Evolutionary conservation across 2,888 invertebrate genomes (phyloP).

Genomic region (Scaptomyza cyrtandrae): DNA sequence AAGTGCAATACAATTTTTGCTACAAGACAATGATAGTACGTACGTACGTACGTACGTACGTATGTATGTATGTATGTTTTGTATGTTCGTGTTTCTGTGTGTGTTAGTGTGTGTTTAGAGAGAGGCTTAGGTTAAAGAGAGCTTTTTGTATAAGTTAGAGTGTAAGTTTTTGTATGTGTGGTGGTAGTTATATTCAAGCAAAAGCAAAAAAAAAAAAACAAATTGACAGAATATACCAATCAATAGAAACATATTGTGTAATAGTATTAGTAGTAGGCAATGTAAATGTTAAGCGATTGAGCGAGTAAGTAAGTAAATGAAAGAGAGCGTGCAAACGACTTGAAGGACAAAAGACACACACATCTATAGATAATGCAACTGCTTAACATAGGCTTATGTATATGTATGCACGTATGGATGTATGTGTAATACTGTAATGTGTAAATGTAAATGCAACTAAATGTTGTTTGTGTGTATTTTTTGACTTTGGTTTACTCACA

Average conservation of each 20-base stretch:
- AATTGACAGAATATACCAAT: conserved; percentile 20
- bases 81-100: not conserved
- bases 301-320: conserved; percentile 14
- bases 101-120: conserved; percentile 2
- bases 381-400: conserved; percentile 25
- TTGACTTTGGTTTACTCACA: conserved; percentile 82
- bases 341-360: conserved; percentile 40
- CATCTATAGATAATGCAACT: conserved; percentile 30
- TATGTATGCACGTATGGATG: conserved; percentile 4
- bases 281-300: conserved; percentile 6
- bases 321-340: conserved; percentile 8
- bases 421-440: conserved; percentile 36
- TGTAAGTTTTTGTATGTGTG: conserved; percentile 2
- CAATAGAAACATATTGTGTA: conserved; percentile 4
- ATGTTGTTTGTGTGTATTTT: conserved; percentile 12
- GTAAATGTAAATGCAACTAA: conserved; percentile 26
- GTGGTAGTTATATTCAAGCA: conserved; percentile 9
- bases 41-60: conserved; percentile 1
- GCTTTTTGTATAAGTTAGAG: not conserved
- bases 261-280: not conserved
- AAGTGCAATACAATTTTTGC: conserved; percentile 12
- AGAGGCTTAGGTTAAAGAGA: not conserved
- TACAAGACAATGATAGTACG: conserved; percentile 21
- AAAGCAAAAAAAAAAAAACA: conserved; percentile 12
- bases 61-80: not conserved